phyloP scores from a whole-genome alignment of 1,140 invertebrate genomes.

The Drosophila bifasciata region DNA sequence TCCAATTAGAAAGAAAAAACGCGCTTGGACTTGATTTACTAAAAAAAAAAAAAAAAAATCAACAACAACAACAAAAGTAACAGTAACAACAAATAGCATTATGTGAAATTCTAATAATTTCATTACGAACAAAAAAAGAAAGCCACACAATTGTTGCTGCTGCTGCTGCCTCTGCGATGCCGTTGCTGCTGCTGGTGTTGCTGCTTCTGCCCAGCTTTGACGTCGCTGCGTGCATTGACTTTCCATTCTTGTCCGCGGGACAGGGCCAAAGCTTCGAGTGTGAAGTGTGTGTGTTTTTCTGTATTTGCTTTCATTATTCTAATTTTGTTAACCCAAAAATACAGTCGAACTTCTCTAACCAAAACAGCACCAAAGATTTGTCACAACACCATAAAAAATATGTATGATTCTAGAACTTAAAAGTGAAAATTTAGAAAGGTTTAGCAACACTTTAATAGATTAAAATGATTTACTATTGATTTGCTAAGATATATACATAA shows the following conservation, averaged over 20 bases:
- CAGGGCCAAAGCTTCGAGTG: constrained; percentile 9
- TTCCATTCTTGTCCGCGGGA: constrained; percentile 65
- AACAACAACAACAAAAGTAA: constrained; percentile 20
- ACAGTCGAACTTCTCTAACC: constrained; percentile 9
- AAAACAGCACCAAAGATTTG: not conserved
- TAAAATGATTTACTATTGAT: no score
- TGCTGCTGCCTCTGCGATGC: constrained; percentile 11
- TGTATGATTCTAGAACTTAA: no score
- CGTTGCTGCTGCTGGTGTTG: constrained; percentile 23
- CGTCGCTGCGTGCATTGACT: constrained; percentile 74
- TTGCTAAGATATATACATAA: no score
- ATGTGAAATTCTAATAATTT: constrained; percentile 78
- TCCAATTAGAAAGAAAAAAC: constrained; percentile 46
- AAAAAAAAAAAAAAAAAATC: not conserved
- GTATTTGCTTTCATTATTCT: constrained; percentile 64
- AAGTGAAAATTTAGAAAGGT: no score
- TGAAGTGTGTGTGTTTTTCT: constrained; percentile 10
- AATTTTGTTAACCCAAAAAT: constrained; percentile 56
- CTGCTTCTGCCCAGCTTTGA: constrained; percentile 27
- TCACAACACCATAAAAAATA: no score
- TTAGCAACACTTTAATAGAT: no score
- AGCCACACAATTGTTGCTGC: constrained; percentile 55
- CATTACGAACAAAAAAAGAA: constrained; percentile 73
- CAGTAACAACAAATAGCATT: constrained; percentile 47
- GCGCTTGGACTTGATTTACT: constrained; percentile 30